Base-by-base conservation (phyloP, 2,113 vertebrate species). In the Mesembrinibis cayennensis region DNA sequence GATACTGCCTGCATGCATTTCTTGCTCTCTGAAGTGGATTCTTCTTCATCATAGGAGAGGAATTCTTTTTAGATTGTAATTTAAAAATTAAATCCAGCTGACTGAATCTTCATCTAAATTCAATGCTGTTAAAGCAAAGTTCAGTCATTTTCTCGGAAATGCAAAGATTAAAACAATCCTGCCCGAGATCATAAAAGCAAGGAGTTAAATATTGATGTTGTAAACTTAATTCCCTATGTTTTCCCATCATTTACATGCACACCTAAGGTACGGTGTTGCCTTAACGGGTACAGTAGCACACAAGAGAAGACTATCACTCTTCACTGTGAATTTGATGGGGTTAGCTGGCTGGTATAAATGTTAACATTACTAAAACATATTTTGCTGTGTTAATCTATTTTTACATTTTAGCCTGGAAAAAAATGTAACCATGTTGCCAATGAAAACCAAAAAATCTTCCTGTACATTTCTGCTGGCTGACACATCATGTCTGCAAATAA, bases 401-500 rank as follows among this genome's bases (percentile, higher is more conserved):
- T 96, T 96, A 96, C 81, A 84, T 67, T 94, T 94, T 66, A 87
- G 65, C 22, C 53, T 76, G 62, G 89, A 16, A 92, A 96, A 86
- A 84, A 85, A 89, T 8, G 50, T 78, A 79, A 90, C 44, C 45
- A 36, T 49, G 72, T 36, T 97, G 96, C 97, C 97, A 97, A 76
- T 4, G 69, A 96, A 98, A 97, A 94, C 87, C 58, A 89, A 91
- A 94, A 97, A 89, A 72, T 50, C 88, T 93, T 91, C 88, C 85
- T 89, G 88, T 93, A 90, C 89, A 92, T 97, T 98, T 97, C 95
- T 98, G 80, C 92, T 95, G 96, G 91, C 83, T 97, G 96, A 97
- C 89, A 97, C 69, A 93, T 82, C 78, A 56, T 90, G 82, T 86
- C 91, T 96, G 80, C 85, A 94, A 96, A 93, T 74, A 96, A 96